A percentile compares a stretch with the other conserved stretches of the same genome.
phyloP scores from a whole-genome alignment of 2,113 vertebrate genomes.

The Centropus bengalensis region DNA sequence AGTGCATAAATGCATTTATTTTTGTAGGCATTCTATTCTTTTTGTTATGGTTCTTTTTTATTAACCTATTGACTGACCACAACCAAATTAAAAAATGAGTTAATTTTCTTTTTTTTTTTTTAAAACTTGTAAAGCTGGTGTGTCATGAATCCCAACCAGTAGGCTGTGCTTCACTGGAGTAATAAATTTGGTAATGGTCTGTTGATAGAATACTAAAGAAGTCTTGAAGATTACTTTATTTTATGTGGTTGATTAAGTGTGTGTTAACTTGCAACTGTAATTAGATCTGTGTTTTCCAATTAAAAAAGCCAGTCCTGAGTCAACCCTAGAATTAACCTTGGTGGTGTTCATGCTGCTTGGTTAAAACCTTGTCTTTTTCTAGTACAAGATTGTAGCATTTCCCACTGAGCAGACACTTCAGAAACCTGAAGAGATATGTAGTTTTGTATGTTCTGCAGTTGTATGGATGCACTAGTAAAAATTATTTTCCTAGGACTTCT shows the following conservation, averaged over 20 bases:
- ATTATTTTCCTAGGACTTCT: neutral
- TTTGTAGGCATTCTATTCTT: neutral
- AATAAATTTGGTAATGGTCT: neutral
- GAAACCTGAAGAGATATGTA: neutral
- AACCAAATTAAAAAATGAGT: neutral
- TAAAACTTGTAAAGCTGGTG: neutral
- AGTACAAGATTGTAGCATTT: neutral
- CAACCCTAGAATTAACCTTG: neutral
- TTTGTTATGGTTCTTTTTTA: neutral
- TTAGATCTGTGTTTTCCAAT: constrained; percentile 1
- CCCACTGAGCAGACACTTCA: neutral
- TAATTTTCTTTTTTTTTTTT: neutral
- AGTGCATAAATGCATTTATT: rapidly evolving
- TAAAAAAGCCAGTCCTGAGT: neutral
- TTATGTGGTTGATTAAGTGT: neutral
- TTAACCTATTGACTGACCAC: neutral
- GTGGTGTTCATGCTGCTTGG: neutral
- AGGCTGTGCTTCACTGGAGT: neutral
- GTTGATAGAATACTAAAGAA: neutral
- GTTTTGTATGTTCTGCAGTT: neutral
- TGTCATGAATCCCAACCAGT: neutral
- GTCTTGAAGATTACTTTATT: neutral
- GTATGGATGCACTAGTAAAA: neutral
- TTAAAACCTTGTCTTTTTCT: neutral
- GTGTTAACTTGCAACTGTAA: constrained; percentile 15